Base-by-base conservation (phyloP, 1,140 invertebrate species). In the Pseudachorutes palmiensis region DNA sequence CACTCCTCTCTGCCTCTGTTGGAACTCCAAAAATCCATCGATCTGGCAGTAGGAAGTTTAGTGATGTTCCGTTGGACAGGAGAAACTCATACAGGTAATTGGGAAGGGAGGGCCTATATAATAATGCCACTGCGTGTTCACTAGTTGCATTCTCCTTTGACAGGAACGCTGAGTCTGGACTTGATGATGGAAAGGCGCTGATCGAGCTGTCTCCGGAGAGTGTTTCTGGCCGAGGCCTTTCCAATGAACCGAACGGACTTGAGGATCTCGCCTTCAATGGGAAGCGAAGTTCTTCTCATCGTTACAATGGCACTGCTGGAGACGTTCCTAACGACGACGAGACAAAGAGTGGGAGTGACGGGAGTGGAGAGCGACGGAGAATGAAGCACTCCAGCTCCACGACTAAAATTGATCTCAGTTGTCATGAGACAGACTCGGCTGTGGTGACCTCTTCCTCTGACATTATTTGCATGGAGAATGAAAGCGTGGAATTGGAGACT, bases 321-420 rank as follows among this genome's bases (percentile, higher is more conserved):
- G 74, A 79, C 87, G 32, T 66, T 65, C 55, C 60, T 55, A 5
- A 30, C 60, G 28, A n/a, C 1, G 22, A 1, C 3, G 33, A 84
- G 78, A 74, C 87, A 86, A 73, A 86, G 86, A 41, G 58, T 28
- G 31, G 61, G 28, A 29, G 61, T 30, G 45, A 69, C 30, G n/a
- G n/a, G n/a, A 71, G 67, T 31, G 48, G 73, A 72, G 55, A 74
- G 67, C 30, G 32, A 26, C 28, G 26, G n/a, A 26, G 57, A 67
- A 32, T 61, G 2, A 59, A 65, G 26, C 45, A 62, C 36, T 14
- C 12, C 5, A 26, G 51, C 24, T 16, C 51, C 51, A 55, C 64
- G 12, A 76, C 74, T 66, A 76, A 75, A 65, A 76, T 73, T 73
- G 72, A 73, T 71, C 70, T 73, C 70, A 73, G 62, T 68, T 73